phyloP scores from a whole-genome alignment of 92 coral and sea anemone species.

The Virgularia gustaviana region DNA sequence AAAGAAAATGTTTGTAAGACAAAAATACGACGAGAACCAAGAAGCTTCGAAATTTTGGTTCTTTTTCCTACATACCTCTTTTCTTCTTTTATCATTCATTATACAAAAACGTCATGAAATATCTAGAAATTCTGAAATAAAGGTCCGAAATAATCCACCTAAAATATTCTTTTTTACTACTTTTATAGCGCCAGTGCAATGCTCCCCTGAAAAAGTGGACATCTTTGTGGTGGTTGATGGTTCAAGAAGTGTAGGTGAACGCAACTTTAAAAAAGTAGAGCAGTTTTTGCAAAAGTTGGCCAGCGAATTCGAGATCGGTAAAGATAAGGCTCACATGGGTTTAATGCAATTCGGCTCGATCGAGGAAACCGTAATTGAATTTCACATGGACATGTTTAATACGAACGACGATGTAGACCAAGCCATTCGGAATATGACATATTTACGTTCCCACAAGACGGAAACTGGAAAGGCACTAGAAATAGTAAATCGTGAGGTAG shows the following conservation, averaged over 20 bases:
- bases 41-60: too few relatives aligned
- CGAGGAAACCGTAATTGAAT: constrained; percentile 4
- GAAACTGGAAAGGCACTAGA: constrained; percentile 27
- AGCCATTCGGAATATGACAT: constrained; percentile 10
- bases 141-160: too few relatives aligned
- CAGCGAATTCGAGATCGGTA: constrained; percentile 17
- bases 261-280: constrained; percentile 18
- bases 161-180: too few relatives aligned
- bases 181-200: constrained; percentile 28
- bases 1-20: too few relatives aligned
- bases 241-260: constrained; percentile 25
- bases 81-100: too few relatives aligned
- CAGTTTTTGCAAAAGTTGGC: constrained; percentile 14
- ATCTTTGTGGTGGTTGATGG: constrained; percentile 29
- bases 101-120: too few relatives aligned
- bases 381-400: not conserved
- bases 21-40: too few relatives aligned
- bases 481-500: constrained; percentile 6
- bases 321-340: constrained; percentile 24
- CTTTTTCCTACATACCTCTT: too few relatives aligned
- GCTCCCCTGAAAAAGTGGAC: constrained; percentile 26
- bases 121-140: too few relatives aligned
- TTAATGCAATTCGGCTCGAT: constrained; percentile 4
- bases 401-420: not conserved
- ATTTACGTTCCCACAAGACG: constrained; percentile 2